Percentiles rank a stretch among this genome's conserved stretches.
Conservation (phyloP, 2,888 invertebrate genomes). For the Gisinianus flammeolus region DNA sequence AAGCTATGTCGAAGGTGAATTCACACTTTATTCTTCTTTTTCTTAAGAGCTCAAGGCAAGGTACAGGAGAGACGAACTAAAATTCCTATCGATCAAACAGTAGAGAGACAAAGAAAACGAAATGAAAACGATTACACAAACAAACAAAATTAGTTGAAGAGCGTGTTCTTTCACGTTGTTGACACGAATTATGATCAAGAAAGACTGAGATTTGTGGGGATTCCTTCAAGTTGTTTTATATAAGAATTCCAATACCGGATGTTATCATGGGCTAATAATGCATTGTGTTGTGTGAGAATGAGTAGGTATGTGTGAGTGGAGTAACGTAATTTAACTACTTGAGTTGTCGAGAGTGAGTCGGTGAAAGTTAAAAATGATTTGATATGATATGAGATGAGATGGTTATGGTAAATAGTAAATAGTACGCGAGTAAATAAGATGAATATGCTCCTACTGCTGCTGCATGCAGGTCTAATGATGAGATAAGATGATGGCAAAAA, state of each 20-base stretch:
- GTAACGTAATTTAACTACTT: no score
- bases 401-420: background rate
- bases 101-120: no score
- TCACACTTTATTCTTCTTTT: no score
- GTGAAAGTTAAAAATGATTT: background rate
- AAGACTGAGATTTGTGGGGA: constrained; percentile 7
- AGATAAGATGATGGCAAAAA: background rate
- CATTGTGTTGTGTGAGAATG: no score
- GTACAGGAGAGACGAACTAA: no score
- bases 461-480: background rate
- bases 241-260: constrained; percentile 15
- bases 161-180: no score
- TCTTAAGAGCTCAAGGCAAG: no score
- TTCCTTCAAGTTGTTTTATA: constrained; percentile 3
- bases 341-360: background rate
- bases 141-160: no score
- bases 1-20: no score
- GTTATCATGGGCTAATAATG: constrained; percentile 13
- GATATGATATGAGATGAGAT: background rate
- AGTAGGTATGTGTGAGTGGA: no score
- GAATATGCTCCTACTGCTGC: background rate
- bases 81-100: no score
- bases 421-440: background rate
- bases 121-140: no score
- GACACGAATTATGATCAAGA: background rate